Conservation (phyloP, 1,140 invertebrate genomes). For the Drosophila kepulauana region DNA sequence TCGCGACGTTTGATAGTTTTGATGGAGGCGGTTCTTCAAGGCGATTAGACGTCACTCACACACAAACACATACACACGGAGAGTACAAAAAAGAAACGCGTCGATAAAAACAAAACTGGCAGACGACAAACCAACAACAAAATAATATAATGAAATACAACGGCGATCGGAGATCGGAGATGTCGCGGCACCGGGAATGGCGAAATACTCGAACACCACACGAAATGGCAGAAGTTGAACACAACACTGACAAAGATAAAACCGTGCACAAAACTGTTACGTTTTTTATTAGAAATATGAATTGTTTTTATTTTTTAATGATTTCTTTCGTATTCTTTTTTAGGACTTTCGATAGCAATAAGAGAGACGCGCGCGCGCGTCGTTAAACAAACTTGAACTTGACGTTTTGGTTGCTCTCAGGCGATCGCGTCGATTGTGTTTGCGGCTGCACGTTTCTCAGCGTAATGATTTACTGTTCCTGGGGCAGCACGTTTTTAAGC, state of each 20-base stretch:
- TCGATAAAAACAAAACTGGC: conserved; percentile 67
- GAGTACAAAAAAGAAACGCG: conserved; percentile 51
- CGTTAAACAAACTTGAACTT: conserved; percentile 73
- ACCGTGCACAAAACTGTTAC: conserved; percentile 32
- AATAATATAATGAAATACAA: not conserved
- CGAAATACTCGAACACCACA: conserved; percentile 27
- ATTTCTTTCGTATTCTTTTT: conserved; percentile 48
- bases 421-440: conserved; percentile 39
- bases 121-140: conserved; percentile 13
- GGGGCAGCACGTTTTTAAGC: conserved; percentile 77
- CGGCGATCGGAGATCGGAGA: conserved; percentile 40
- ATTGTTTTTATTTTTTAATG: conserved; percentile 41
- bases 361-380: conserved; percentile 28
- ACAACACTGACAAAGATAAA: not conserved
- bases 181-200: conserved; percentile 37
- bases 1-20: conserved; percentile 1
- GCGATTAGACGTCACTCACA: conserved; percentile 41
- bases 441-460: conserved; percentile 73
- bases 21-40: conserved; percentile 1
- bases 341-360: conserved; percentile 58
- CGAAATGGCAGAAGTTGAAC: conserved; percentile 50
- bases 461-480: conserved; percentile 81
- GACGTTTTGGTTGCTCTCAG: conserved; percentile 19
- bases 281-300: conserved; percentile 27
- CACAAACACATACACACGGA: conserved; percentile 24